Evolutionary conservation across 2,797 vertebrate genomes (phyloP).

Genomic region (Gadopsis marmoratus): DNA sequence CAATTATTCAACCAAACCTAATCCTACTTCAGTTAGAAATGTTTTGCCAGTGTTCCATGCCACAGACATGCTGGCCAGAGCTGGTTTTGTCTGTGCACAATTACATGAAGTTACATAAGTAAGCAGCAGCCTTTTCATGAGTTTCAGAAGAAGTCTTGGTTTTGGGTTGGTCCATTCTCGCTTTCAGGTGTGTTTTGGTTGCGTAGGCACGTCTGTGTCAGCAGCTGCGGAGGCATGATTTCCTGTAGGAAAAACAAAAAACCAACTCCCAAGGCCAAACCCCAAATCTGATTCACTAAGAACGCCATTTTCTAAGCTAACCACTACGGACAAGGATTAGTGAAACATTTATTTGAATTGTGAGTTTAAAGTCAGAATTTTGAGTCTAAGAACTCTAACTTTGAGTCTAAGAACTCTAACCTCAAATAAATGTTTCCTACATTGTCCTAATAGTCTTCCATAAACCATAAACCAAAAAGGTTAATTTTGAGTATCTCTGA

Average conservation of each 20-base stretch:
- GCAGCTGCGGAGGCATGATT: constrained; percentile 49
- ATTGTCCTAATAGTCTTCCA: not conserved
- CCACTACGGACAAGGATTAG: not conserved
- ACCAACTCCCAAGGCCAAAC: constrained; percentile 18
- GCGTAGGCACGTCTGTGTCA: constrained; percentile 27
- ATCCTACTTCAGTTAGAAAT: not conserved
- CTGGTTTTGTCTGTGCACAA: not conserved
- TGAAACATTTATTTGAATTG: too few relatives aligned
- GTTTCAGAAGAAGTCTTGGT: constrained; percentile 3
- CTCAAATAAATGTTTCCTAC: too few relatives aligned
- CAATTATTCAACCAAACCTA: not conserved
- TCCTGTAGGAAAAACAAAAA: constrained; percentile 13
- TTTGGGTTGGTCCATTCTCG: constrained; percentile 17
- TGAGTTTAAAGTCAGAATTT: too few relatives aligned
- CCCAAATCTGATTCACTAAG: not conserved
- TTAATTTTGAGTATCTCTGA: not conserved
- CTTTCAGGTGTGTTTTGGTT: constrained; percentile 58
- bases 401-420: too few relatives aligned
- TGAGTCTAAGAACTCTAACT: too few relatives aligned
- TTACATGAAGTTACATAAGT: not conserved
- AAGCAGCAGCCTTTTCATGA: constrained; percentile 1
- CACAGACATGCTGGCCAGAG: not conserved
- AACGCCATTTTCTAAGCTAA: not conserved
- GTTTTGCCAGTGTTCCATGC: not conserved
- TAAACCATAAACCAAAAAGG: not conserved